Evolutionary conservation across 1,140 invertebrate genomes (phyloP), one percentile per base, ranked within the genome.

Genomic region (Panagrolaimus sp.): DNA sequence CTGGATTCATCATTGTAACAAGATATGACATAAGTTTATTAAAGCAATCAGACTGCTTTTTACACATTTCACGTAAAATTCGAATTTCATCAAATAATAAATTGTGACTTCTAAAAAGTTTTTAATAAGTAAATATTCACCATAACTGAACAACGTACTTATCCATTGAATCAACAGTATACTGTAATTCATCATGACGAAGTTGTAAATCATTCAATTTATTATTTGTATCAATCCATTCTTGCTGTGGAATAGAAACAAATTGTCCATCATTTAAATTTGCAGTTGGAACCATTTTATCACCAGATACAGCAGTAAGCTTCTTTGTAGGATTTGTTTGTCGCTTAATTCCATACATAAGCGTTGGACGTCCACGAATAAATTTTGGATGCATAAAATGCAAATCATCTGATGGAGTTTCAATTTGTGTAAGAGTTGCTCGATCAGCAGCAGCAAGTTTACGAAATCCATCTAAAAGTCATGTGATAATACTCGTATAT

Each of bases 311-410:
- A 47, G 63, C 63, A 1, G 63, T 43, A 23, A 44, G 63, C 45
- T 47, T 64, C 20, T 64, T 64, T n/a, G 63, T 47, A 11, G 63
- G 45, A 23, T 43, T 47, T 31, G 63, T 64, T n/a, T 64, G 42
- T 25, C 63, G 63, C 63, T 64, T 64, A 20, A 64, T 64, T 23
- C 31, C 45, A n/a, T 45, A 43, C 63, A 64, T 43, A 23, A 64
- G 63, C 11, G 45, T 9, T n/a, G 63, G 63, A 27, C 63, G 42
- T 13, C 63, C 63, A 14, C 63, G 63, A 23, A 64, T 44, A 20
- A 64, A 47, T 16, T 44, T 43, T 43, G 63, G 63, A 47, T 64
- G 63, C 42, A 43, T 47, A 14, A 64, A 64, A 5, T 64, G 63
- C 0, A 64, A n/a, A 64, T 64, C 63, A 64, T 64, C 63, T 13